phyloP scores from a whole-genome alignment of 2,797 vertebrate species.

The Prionace glauca region DNA sequence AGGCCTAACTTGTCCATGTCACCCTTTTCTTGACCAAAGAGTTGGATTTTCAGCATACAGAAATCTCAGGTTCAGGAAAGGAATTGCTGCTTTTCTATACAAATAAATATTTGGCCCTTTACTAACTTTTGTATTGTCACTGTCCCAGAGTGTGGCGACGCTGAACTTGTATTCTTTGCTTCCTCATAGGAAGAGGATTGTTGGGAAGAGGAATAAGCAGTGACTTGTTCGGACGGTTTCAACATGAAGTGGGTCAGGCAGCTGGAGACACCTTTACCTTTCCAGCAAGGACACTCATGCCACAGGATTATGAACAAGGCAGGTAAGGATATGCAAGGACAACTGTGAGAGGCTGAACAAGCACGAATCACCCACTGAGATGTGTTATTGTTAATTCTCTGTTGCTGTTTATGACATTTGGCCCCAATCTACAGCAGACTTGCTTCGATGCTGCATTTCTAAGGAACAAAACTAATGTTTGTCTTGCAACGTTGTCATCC shows the following conservation, averaged over 20 bases:
- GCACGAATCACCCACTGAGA: too few species aligned
- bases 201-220: conserved; percentile 16
- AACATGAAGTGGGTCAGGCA: not conserved
- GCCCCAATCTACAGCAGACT: not conserved
- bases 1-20: too few species aligned
- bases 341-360: not conserved
- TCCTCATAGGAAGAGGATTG: not conserved
- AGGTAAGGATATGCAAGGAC: not conserved
- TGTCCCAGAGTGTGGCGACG: too few species aligned
- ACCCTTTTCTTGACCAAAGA: not conserved
- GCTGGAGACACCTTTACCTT: not conserved
- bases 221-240: not conserved
- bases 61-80: not conserved
- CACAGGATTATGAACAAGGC: not conserved
- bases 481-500: too few species aligned
- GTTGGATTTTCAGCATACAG: not conserved
- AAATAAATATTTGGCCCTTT: too few species aligned
- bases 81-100: not conserved
- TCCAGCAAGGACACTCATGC: not conserved
- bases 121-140: too few species aligned
- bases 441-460: not conserved
- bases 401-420: not conserved
- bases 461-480: not conserved
- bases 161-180: not conserved
- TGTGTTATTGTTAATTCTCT: not conserved